Evolutionary conservation across 2,113 vertebrate genomes (phyloP), one percentile per base, ranked within the genome.

Genomic region (Perca flavescens): DNA sequence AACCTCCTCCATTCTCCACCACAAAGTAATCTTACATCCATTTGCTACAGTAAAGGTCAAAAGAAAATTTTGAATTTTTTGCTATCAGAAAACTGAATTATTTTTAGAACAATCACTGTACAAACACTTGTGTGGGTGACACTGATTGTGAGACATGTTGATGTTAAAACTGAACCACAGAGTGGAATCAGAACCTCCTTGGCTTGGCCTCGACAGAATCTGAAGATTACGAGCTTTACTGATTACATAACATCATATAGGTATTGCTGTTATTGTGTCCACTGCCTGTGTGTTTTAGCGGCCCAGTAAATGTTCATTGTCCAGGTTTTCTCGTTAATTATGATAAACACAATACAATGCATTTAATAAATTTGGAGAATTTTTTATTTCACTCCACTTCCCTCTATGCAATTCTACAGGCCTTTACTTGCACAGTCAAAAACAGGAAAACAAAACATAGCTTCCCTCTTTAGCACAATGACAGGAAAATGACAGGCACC

Each of bases 401-500:
- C 28, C 28, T 28, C 28, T 2, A 17, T 72, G 53, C n/a, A 56
- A 17, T 57, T 82, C 78, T 67, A 86, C 68, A 68, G 60, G 64
- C 47, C 61, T 82, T 86, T 40, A 69, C 34, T 70, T 68, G 50
- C 22, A 58, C 69, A 82, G 40, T 80, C 25, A 84, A 74, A 83
- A 0, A 31, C 8, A 34, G 19, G 43, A 73, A 64, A 71, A 43
- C n/a, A 49, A 75, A 31, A 40, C 14, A 52, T 11, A 22, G 34
- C 61, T 54, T 86, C 50, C 60, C 58, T 63, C 65, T 64, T 74
- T 67, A 70, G 34, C 36, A 70, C 71, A 78, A 56, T 74, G 74
- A 72, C 74, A 67, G 63, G 75, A 79, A 82, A 82, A 88, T 89
- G 86, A 86, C 91, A 92, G 78, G 34, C 54, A 16, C 81, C 87